Evolutionary conservation across 2,797 vertebrate species (phyloP).

Genomic region (Meriones psammophilus): DNA sequence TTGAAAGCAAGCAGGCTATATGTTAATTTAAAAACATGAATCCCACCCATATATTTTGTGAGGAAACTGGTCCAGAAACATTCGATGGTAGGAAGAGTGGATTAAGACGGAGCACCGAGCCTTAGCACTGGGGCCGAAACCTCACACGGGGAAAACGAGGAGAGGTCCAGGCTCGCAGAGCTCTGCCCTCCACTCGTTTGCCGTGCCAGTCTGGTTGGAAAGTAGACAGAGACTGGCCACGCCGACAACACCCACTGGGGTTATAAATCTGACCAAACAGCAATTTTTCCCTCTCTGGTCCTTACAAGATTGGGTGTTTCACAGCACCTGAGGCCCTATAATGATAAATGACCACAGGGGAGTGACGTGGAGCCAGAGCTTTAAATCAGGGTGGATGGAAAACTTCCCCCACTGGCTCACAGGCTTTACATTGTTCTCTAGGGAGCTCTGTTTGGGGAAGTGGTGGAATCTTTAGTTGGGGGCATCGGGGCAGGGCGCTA

Average conservation of each 20-base stretch:
- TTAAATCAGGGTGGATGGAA: not conserved
- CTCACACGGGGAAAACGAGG: not conserved
- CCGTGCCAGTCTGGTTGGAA: not conserved
- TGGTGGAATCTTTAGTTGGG: not conserved
- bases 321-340: not conserved
- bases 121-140: fast-evolving
- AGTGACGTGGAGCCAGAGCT: not conserved
- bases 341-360: not conserved
- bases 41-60: slow-evolving; percentile 1
- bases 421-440: not conserved
- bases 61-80: not conserved
- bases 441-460: not conserved
- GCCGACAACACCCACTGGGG: not conserved
- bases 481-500: not conserved
- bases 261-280: slow-evolving; percentile 7
- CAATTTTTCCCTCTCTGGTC: not conserved
- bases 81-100: not conserved
- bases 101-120: not conserved
- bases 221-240: not conserved
- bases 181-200: not conserved
- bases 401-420: not conserved
- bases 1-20: slow-evolving; percentile 43
- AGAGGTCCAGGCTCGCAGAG: not conserved
- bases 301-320: not conserved
- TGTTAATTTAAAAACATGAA: slow-evolving; percentile 65